Conservation (phyloP, 2,113 vertebrate species). For the Lynx canadensis region DNA sequence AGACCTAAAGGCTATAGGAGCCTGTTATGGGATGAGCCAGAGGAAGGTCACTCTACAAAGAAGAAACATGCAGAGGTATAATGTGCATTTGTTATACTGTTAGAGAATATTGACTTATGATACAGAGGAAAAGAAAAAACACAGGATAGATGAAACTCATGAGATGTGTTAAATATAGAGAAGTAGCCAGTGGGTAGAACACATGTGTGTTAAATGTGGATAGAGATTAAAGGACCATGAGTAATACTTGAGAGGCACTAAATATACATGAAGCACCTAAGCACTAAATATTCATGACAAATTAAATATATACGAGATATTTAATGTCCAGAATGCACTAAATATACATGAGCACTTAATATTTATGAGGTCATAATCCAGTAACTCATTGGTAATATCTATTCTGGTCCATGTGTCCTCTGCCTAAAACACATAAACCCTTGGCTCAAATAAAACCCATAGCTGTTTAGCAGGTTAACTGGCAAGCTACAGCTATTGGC, state of each 20-base stretch:
- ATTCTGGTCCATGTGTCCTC: background rate
- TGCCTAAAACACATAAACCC: background rate
- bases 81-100: background rate
- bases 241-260: background rate
- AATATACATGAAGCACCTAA: background rate
- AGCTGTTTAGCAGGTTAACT: background rate
- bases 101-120: background rate
- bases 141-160: background rate
- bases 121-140: background rate
- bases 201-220: background rate
- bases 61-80: background rate
- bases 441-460: background rate
- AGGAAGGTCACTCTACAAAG: background rate
- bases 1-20: background rate
- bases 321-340: background rate
- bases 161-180: background rate
- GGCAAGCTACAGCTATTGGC: background rate
- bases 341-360: constrained; percentile 55
- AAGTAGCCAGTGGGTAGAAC: background rate
- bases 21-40: background rate
- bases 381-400: background rate
- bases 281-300: constrained; percentile 42
- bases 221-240: background rate
- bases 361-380: constrained; percentile 52
- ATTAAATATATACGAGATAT: background rate